These are phyloP conservation scores for Metridium senile DNA, from an alignment of 92 coral and sea anemone genomes.

Conservation along the genomic window DNA sequence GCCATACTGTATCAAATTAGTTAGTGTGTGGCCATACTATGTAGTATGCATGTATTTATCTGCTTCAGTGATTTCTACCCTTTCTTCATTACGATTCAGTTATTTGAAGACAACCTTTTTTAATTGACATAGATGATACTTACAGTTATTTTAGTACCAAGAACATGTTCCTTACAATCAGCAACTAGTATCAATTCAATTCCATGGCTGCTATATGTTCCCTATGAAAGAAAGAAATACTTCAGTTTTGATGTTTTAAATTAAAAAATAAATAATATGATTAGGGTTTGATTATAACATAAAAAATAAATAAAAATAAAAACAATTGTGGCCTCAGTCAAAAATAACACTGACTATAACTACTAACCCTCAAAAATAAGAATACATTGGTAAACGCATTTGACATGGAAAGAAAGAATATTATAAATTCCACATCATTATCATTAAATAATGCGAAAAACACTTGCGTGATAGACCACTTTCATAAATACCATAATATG, in stretches of 20 bases:
- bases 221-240: conserved; percentile 42
- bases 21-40: no score
- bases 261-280: neutral
- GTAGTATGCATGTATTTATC: no score
- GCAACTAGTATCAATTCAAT: conserved; percentile 67
- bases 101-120: neutral
- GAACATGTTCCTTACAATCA: conserved; percentile 29
- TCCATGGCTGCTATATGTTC: conserved; percentile 80
- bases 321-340: neutral
- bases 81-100: neutral
- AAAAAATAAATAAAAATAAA: no score
- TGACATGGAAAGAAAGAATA: no score
- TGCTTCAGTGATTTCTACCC: no score
- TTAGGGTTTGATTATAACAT: no score
- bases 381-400: neutral
- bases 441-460: neutral
- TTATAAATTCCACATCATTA: neutral
- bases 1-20: no score
- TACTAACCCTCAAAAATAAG: neutral
- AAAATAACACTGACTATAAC: neutral
- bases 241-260: no score
- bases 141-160: conserved; percentile 74
- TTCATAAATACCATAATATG: no score
- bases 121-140: neutral
- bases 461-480: no score